phyloP scores from a whole-genome alignment of 2,797 vertebrate genomes.

The Iguana delicatissima region DNA sequence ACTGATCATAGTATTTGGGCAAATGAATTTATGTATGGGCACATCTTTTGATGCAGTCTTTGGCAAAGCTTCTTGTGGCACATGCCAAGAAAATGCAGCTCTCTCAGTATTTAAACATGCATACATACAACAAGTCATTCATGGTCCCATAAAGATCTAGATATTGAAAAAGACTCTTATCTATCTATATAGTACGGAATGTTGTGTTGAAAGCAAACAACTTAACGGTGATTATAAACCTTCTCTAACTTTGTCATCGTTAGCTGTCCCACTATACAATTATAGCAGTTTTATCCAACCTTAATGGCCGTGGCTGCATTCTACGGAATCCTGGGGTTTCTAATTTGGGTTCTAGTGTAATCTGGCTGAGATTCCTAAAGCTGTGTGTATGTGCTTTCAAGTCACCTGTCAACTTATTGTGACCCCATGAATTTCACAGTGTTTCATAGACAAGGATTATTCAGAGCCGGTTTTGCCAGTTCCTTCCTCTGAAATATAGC shows the following conservation, averaged over 20 bases:
- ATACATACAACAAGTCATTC: slow-evolving; percentile 55
- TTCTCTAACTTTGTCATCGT: neutral
- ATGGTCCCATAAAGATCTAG: slow-evolving; percentile 11
- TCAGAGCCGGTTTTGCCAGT: too few relatives aligned
- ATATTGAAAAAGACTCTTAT: slow-evolving; percentile 60
- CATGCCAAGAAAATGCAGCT: slow-evolving; percentile 48
- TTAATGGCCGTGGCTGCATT: too few relatives aligned
- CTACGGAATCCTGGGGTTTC: too few relatives aligned
- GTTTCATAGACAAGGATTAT: too few relatives aligned
- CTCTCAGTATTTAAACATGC: slow-evolving; percentile 46
- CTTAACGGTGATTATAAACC: slow-evolving; percentile 39
- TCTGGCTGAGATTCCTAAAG: too few relatives aligned
- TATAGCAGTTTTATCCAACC: too few relatives aligned
- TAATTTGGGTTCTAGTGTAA: too few relatives aligned
- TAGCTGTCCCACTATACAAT: too few relatives aligned
- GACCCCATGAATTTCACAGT: too few relatives aligned
- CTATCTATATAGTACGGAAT: slow-evolving; percentile 39
- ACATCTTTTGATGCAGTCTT: slow-evolving; percentile 62
- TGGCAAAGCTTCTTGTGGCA: slow-evolving; percentile 51
- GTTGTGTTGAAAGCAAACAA: slow-evolving; percentile 55
- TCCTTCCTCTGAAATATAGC: too few relatives aligned
- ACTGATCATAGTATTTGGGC: slow-evolving; percentile 27
- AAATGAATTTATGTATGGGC: slow-evolving; percentile 40
- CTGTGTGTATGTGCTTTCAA: too few relatives aligned
- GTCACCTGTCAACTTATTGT: too few relatives aligned